Evolutionary conservation across 2,797 vertebrate genomes (phyloP).

Genomic region (Morus bassanus): DNA sequence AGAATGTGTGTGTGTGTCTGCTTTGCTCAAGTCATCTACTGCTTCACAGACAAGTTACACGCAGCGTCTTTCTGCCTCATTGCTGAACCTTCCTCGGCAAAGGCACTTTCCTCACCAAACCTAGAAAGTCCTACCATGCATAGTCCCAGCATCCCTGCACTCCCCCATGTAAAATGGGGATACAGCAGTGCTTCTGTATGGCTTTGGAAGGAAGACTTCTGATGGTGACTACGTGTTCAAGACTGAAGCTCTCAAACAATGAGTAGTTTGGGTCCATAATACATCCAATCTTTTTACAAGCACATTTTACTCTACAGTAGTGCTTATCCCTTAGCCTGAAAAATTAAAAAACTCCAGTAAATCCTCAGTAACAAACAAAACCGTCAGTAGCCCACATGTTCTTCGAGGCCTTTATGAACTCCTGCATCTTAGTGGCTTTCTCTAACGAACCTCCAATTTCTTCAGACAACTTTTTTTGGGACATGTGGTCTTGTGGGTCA

Average conservation of each 20-base stretch:
- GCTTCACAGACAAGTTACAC: fast-evolving
- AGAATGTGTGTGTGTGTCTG: background rate
- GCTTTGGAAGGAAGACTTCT: background rate
- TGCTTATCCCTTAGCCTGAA: fast-evolving
- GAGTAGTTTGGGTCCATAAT: background rate
- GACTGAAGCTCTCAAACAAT: background rate
- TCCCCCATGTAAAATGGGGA: fast-evolving
- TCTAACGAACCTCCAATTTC: background rate
- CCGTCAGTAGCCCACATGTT: fast-evolving
- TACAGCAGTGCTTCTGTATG: background rate
- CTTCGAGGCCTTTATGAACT: background rate
- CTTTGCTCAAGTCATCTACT: background rate
- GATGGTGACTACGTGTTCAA: fast-evolving
- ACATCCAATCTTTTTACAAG: background rate
- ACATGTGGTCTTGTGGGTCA: background rate
- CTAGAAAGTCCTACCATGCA: background rate
- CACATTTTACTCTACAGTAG: background rate
- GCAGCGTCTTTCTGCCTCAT: background rate
- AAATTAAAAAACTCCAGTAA: background rate
- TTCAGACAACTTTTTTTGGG: background rate
- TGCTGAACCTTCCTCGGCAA: background rate
- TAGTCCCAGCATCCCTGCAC: fast-evolving
- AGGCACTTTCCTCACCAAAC: background rate
- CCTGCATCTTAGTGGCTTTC: background rate
- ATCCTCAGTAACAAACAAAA: background rate